Evolutionary conservation across 2,113 vertebrate genomes (phyloP).

Genomic region (Pelecanoides urinatrix): DNA sequence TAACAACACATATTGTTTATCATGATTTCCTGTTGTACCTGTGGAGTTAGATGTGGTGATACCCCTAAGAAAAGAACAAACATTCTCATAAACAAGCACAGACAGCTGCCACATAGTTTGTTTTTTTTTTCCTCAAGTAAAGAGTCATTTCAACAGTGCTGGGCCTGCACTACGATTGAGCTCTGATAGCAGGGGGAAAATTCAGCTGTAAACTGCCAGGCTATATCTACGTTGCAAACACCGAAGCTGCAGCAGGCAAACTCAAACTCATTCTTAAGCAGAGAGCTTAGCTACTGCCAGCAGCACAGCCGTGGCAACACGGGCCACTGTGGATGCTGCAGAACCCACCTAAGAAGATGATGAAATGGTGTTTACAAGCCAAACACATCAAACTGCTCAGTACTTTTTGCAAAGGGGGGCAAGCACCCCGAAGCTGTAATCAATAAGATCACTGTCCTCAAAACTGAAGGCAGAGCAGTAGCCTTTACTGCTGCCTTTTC

Average conservation of each 20-base stretch:
- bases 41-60: background rate
- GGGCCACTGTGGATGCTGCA: fast-evolving
- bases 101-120: background rate
- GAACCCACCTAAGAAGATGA: background rate
- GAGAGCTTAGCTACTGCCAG: background rate
- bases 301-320: fast-evolving
- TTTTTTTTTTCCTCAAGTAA: background rate
- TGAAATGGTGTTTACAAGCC: background rate
- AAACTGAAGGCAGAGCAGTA: background rate
- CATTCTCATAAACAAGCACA: background rate
- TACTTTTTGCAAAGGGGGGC: background rate
- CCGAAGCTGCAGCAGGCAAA: background rate
- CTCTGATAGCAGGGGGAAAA: background rate
- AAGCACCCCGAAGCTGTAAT: background rate
- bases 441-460: background rate
- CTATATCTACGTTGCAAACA: fast-evolving
- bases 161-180: background rate
- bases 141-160: background rate
- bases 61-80: background rate
- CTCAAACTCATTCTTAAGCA: background rate
- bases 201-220: background rate
- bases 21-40: background rate
- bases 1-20: background rate
- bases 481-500: background rate
- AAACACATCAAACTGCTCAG: background rate